Percentiles rank a stretch among this genome's conserved stretches.
Evolutionary conservation across 2,888 invertebrate species (phyloP).

Genomic region (Hipparchia semele): DNA sequence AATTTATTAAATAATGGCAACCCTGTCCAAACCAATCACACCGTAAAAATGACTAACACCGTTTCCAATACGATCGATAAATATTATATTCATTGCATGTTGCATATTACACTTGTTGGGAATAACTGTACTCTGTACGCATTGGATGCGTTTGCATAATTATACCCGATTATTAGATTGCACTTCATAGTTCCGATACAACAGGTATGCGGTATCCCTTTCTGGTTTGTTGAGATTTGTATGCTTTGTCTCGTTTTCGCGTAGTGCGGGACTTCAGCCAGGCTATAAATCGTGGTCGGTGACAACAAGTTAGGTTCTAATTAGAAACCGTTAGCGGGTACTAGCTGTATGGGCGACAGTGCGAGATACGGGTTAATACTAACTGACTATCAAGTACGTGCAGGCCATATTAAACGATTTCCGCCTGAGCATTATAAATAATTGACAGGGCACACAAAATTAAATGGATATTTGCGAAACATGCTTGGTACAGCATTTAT

Average conservation of each 20-base stretch:
- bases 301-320: conserved; percentile 66
- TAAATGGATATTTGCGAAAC: conserved; percentile 7
- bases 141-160: conserved; percentile 27
- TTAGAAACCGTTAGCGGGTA: conserved; percentile 60
- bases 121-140: conserved; percentile 27
- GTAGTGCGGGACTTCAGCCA: conserved; percentile 35
- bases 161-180: conserved; percentile 31
- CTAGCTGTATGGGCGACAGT: conserved; percentile 48
- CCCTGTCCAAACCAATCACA: conserved; percentile 25
- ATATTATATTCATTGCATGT: conserved; percentile 26
- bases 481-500: neutral
- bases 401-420: conserved; percentile 20
- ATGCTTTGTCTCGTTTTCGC: conserved; percentile 31
- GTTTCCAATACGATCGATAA: conserved; percentile 25
- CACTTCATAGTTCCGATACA: conserved; percentile 18
- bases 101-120: conserved; percentile 26
- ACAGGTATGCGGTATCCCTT: conserved; percentile 25
- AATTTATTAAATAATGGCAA: neutral
- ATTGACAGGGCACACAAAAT: conserved; percentile 8
- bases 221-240: neutral
- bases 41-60: conserved; percentile 26
- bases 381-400: conserved; percentile 27
- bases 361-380: conserved; percentile 37
- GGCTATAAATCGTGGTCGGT: conserved; percentile 56
- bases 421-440: conserved; percentile 20